A percentile compares a stretch with the other conserved stretches of the same genome.
Evolutionary conservation across 2,888 invertebrate genomes (phyloP).

Genomic region (Drosophila demipolita): DNA sequence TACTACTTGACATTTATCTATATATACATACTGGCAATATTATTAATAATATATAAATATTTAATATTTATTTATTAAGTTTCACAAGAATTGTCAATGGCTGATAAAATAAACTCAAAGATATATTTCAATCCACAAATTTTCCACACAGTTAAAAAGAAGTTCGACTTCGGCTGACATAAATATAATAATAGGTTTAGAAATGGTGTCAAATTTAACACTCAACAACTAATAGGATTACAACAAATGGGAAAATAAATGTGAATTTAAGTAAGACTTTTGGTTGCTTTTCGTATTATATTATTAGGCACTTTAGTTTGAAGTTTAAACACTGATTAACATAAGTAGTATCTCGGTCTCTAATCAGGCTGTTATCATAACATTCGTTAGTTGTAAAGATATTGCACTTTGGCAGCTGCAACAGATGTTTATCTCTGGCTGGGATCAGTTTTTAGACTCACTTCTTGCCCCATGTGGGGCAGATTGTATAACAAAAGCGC

Average conservation of each 20-base stretch:
- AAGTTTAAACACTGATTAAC: slow-evolving; percentile 16
- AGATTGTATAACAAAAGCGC: slow-evolving; percentile 56
- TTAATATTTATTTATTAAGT: not conserved
- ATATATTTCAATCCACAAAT: not conserved
- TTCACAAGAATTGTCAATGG: not conserved
- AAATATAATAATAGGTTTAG: not conserved
- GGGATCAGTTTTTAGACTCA: slow-evolving; percentile 9
- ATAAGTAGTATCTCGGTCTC: slow-evolving; percentile 2
- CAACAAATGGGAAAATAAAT: slow-evolving; percentile 4
- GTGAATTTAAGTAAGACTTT: slow-evolving; percentile 20
- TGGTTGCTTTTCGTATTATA: slow-evolving; percentile 17
- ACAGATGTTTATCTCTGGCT: slow-evolving; percentile 26
- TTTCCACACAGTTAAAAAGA: not conserved
- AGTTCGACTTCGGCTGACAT: not conserved
- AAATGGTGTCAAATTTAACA: not conserved
- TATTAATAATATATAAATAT: not conserved
- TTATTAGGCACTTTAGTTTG: slow-evolving; percentile 25
- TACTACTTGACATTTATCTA: not conserved
- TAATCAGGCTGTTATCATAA: slow-evolving; percentile 20
- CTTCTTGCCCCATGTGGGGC: slow-evolving; percentile 26
- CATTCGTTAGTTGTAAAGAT: not conserved
- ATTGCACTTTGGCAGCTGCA: slow-evolving; percentile 11
- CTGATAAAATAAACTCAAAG: not conserved
- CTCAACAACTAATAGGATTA: not conserved
- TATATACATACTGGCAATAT: not conserved